Evolutionary conservation across 2,888 invertebrate genomes (phyloP).

Genomic region (Cephus runcator): DNA sequence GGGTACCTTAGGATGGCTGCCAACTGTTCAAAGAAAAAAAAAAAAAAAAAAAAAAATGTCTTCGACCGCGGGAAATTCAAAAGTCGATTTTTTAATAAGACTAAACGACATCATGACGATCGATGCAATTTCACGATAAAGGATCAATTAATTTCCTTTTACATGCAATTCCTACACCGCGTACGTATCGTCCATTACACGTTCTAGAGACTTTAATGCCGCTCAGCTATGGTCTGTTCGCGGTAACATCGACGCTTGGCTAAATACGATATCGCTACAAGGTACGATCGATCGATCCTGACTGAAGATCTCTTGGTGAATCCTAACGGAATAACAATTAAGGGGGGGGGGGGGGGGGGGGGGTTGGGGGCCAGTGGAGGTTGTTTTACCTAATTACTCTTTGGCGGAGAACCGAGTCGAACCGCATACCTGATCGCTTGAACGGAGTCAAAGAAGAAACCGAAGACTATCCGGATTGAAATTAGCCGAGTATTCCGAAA

Average conservation of each 20-base stretch:
- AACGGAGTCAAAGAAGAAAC: not conserved
- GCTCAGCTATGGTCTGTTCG: not conserved
- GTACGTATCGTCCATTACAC: not conserved
- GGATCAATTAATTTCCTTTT: not conserved
- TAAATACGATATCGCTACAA: not conserved
- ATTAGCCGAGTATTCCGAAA: not conserved
- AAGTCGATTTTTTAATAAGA: not conserved
- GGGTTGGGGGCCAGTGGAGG: not conserved
- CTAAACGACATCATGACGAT: not conserved
- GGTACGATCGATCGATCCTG: not conserved
- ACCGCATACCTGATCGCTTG: slow-evolving; percentile 4
- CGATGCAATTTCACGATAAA: not conserved
- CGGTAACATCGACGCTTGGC: not conserved
- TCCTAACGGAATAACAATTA: not conserved
- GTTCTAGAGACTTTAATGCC: not conserved
- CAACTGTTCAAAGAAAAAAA: not conserved
- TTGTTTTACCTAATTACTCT: slow-evolving; percentile 5
- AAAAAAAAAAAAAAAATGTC: not conserved
- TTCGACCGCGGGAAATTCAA: not conserved
- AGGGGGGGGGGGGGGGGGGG: not conserved
- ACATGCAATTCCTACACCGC: not conserved
- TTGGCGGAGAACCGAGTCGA: slow-evolving; percentile 1
- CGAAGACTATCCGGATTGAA: not conserved
- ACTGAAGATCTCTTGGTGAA: not conserved
- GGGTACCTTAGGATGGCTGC: not conserved